Conservation (phyloP, 2,797 vertebrate species). For the Tragelaphus oryx region DNA sequence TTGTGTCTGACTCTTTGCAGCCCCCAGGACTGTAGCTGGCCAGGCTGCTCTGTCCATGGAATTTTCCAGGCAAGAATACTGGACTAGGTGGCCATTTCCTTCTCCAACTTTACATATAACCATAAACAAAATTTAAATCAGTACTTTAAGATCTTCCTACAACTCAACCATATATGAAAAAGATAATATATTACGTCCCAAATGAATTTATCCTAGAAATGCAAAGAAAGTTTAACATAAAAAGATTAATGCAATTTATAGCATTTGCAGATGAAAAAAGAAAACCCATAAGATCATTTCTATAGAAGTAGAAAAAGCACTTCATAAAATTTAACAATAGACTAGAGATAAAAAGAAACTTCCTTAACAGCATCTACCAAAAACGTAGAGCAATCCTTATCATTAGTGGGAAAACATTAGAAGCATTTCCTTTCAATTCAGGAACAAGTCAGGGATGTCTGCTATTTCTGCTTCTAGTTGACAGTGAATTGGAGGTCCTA, state of each 20-base stretch:
- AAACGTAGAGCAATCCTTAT: not conserved
- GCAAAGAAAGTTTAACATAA: conserved; percentile 23
- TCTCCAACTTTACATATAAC: not conserved
- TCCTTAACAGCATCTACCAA: not conserved
- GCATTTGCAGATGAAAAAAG: not conserved
- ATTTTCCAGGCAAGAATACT: not conserved
- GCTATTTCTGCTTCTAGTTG: not conserved
- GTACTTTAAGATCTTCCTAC: not conserved
- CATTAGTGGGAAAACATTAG: not conserved
- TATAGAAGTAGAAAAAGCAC: not conserved
- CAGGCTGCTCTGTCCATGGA: not conserved
- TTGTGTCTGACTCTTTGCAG: not conserved
- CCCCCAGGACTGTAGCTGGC: not conserved
- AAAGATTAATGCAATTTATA: conserved; percentile 2
- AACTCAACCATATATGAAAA: not conserved
- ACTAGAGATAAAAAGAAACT: not conserved
- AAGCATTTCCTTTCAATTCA: conserved; percentile 18
- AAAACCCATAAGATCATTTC: not conserved
- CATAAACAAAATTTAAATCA: not conserved
- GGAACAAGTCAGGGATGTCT: not conserved
- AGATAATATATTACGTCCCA: not conserved
- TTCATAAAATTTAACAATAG: not conserved
- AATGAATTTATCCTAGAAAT: not conserved
- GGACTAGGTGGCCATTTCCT: not conserved
- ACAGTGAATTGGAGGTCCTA: not conserved